Conservation (phyloP, 2,888 invertebrate genomes). For the Dugesia japonica region DNA sequence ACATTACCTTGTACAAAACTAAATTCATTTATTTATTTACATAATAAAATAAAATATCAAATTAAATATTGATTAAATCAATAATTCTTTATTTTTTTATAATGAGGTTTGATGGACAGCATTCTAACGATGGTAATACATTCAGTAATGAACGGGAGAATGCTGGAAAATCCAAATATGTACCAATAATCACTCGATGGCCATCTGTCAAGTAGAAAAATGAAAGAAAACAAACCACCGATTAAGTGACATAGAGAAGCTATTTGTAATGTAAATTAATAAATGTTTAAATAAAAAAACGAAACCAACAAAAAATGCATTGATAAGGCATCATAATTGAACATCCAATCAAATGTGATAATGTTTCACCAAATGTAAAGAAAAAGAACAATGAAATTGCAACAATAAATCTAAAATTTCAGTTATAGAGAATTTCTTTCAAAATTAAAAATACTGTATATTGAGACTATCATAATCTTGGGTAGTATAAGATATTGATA, state of each 20-base stretch:
- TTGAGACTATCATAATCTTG: not conserved
- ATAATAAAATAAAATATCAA: too few species aligned
- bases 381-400: not conserved
- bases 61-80: too few species aligned
- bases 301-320: not conserved
- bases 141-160: slow-evolving; percentile 13
- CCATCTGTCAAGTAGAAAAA: slow-evolving; percentile 11
- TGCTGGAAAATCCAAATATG: not conserved
- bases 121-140: not conserved
- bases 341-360: not conserved
- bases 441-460: not conserved
- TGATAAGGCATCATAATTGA: slow-evolving; percentile 1
- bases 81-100: not conserved
- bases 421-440: not conserved
- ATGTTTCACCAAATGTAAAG: slow-evolving; percentile 1
- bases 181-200: slow-evolving; percentile 13
- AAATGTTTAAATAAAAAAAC: too few species aligned
- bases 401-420: slow-evolving; percentile 3
- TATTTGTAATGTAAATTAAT: not conserved
- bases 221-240: not conserved
- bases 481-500: not conserved
- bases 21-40: too few species aligned
- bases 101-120: not conserved
- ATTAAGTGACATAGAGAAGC: not conserved
- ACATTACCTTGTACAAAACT: too few species aligned